Evolutionary conservation across 2,888 invertebrate genomes (phyloP), one percentile per base, ranked within the genome.

Genomic region (Rhagium mordax): DNA sequence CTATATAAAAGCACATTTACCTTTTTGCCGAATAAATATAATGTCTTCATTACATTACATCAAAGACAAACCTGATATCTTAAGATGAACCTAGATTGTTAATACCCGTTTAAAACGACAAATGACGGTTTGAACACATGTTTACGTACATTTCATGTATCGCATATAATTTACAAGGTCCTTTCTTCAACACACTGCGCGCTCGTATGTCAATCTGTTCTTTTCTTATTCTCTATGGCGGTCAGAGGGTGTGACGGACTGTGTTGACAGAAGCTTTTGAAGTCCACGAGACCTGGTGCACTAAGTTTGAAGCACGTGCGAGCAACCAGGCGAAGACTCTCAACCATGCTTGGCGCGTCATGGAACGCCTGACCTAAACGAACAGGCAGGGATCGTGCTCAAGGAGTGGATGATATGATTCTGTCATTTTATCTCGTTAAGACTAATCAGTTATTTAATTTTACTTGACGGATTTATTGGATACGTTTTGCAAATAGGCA

Each of bases 191-290:
- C 10, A n/a, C 41, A 41, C 41, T 13, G 3, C 41, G 13, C 41
- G 41, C 59, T 33, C 59, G 33, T 33, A 27, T 29, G 33, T 59
- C 59, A 59, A 20, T 20, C 20, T 41, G 61, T 18, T 6, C n/a
- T 47, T 16, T 41, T 61, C 21, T 61, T 55, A 20, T 55, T 67
- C 20, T 6, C 13, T 16, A 13, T 20, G 74, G 71, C 79, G 79
- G 78, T 79, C 81, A 81, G 74, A 74, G 76, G 76, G 79, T 81
- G 81, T 81, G 81, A 81, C 80, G 75, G 77, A 65, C 76, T 67
- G 76, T 74, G 81, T 75, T 79, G 81, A 81, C 80, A 81, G 81
- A 76, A 77, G 67, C 72, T 78, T 79, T 81, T 81, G 80, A 80
- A 80, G 81, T 74, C 65, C 10, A n/a, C 21, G 16, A 47, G 21